Evolutionary conservation across 2,888 invertebrate species (phyloP).

Genomic region (Limenitis camilla): DNA sequence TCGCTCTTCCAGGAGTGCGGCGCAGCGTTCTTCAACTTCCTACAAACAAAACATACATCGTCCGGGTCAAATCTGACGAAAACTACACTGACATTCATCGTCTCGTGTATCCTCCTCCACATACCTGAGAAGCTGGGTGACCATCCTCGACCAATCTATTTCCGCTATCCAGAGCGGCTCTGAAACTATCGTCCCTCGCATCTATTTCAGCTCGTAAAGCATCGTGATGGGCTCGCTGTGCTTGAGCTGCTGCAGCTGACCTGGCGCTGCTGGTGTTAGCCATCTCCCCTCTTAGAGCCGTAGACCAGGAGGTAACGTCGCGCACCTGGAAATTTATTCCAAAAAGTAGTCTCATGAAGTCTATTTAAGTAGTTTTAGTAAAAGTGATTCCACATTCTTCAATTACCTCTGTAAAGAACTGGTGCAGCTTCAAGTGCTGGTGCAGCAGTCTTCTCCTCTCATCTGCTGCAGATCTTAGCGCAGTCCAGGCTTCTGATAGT

Average conservation of each 20-base stretch:
- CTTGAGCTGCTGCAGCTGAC: conserved; percentile 87
- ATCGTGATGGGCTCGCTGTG: conserved; percentile 80
- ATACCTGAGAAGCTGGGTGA: conserved; percentile 73
- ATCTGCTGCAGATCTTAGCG: conserved; percentile 87
- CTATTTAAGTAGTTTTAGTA: conserved; percentile 46
- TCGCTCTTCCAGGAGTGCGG: conserved; percentile 84
- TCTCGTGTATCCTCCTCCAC: not conserved
- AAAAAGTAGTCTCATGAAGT: too few relatives aligned
- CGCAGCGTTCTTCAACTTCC: conserved; percentile 85
- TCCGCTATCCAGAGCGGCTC: conserved; percentile 82
- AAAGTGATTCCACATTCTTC: conserved; percentile 35
- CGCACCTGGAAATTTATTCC: conserved; percentile 72
- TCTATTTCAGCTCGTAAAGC: conserved; percentile 76
- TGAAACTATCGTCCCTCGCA: conserved; percentile 84
- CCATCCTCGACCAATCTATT: conserved; percentile 88
- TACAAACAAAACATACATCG: not conserved
- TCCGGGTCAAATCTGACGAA: not conserved
- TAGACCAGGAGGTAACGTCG: conserved; percentile 92
- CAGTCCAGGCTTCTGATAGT: conserved; percentile 90
- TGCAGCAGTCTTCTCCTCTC: conserved; percentile 86
- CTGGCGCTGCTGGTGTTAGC: conserved; percentile 85
- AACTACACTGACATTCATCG: not conserved
- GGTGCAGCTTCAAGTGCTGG: conserved; percentile 91
- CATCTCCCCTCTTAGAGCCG: conserved; percentile 83
- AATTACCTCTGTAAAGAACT: conserved; percentile 33